phyloP scores from a whole-genome alignment of 2,113 vertebrate genomes.

The Brevimyrus niger region DNA sequence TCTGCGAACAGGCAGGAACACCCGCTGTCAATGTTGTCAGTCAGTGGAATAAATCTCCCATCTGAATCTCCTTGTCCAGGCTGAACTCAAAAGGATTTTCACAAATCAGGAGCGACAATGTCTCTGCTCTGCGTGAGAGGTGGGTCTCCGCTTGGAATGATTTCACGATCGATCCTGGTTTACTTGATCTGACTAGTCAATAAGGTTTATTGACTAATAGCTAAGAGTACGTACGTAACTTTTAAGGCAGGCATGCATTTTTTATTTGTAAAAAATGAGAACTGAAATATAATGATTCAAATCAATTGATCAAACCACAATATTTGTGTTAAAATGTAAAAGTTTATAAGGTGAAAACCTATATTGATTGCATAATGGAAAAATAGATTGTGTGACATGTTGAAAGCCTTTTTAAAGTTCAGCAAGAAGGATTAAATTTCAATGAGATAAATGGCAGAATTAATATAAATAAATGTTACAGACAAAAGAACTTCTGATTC shows the following conservation, averaged over 20 bases:
- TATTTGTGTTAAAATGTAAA: not conserved
- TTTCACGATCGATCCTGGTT: not conserved
- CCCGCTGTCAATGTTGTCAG: not conserved
- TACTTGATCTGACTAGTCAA: not conserved
- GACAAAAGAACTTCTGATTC: not conserved
- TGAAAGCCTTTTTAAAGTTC: not conserved
- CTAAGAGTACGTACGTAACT: not conserved
- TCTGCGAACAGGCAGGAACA: not conserved
- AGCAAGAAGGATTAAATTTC: not conserved
- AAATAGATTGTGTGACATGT: not conserved
- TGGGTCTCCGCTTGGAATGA: slow-evolving; percentile 15
- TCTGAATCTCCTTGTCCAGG: slow-evolving; percentile 4
- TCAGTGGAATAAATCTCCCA: not conserved
- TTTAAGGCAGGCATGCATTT: not conserved
- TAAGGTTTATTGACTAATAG: not conserved
- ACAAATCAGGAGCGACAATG: not conserved
- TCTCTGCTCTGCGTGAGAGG: slow-evolving; percentile 26
- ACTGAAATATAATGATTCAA: not conserved
- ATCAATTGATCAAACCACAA: not conserved
- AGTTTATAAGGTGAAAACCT: not conserved
- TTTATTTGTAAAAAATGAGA: not conserved
- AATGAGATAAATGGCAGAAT: not conserved
- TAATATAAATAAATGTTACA: not conserved
- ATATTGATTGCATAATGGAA: not conserved
- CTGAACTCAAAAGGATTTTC: slow-evolving; percentile 18